These are phyloP conservation scores for Argyrosomus regius DNA, from an alignment of 2,797 vertebrate genomes.

Conservation along the genomic window DNA sequence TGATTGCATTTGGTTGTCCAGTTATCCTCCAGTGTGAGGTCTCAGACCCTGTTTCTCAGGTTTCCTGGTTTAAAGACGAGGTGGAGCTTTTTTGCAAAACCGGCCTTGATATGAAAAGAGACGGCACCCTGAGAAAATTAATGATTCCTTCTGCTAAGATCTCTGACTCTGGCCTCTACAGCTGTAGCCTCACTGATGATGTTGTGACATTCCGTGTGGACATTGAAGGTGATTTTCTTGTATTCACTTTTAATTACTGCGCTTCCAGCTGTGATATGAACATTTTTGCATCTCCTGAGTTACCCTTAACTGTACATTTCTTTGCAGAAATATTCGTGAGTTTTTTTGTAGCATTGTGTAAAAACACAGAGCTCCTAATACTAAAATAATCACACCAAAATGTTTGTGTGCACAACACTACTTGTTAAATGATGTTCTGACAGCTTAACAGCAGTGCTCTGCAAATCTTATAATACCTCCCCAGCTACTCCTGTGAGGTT, in stretches of 20 bases:
- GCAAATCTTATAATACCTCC: slow-evolving; percentile 57
- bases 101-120: slow-evolving; percentile 83
- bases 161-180: slow-evolving; percentile 85
- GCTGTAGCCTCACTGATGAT: slow-evolving; percentile 81
- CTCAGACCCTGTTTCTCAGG: slow-evolving; percentile 77
- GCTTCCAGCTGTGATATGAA: slow-evolving; percentile 23
- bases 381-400: slow-evolving; percentile 23
- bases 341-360: slow-evolving; percentile 1
- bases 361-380: background rate
- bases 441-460: slow-evolving; percentile 58
- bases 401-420: slow-evolving; percentile 7
- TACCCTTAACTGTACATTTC: background rate
- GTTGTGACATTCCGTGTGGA: slow-evolving; percentile 83
- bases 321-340: background rate
- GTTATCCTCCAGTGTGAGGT: slow-evolving; percentile 85
- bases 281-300: background rate
- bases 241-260: slow-evolving; percentile 30
- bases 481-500: slow-evolving; percentile 83
- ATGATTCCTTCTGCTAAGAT: slow-evolving; percentile 82
- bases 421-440: slow-evolving; percentile 37
- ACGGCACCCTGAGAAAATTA: slow-evolving; percentile 79
- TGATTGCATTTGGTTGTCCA: slow-evolving; percentile 76
- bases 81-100: slow-evolving; percentile 81
- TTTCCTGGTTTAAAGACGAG: slow-evolving; percentile 85
- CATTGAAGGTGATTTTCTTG: slow-evolving; percentile 82